Evolutionary conservation across 2,888 invertebrate genomes (phyloP).

Genomic region (Nycteola revayana): DNA sequence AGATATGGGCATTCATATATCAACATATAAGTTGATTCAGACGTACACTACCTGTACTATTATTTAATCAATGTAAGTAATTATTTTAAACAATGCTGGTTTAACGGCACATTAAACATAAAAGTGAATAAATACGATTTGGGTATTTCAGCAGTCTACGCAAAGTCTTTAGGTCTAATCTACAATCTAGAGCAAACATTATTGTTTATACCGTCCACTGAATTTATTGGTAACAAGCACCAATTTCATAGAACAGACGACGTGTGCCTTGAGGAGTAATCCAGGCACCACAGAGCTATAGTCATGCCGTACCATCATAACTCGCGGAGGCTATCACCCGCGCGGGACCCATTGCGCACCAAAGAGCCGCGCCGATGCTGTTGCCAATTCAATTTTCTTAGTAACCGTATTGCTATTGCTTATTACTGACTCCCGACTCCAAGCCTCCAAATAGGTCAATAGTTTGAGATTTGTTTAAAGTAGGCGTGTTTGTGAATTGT

Average conservation of each 20-base stretch:
- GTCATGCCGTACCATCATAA: conserved; percentile 49
- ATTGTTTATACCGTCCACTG: too few relatives aligned
- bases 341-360: conserved; percentile 74
- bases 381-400: conserved; percentile 75
- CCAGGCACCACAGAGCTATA: conserved; percentile 34
- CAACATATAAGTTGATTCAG: too few relatives aligned
- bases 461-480: conserved; percentile 12
- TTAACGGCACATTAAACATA: too few relatives aligned
- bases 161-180: too few relatives aligned
- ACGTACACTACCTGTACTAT: too few relatives aligned
- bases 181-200: too few relatives aligned
- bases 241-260: conserved; percentile 17
- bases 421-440: conserved; percentile 21
- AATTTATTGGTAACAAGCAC: conserved; percentile 3
- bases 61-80: too few relatives aligned
- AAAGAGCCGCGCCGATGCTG: conserved; percentile 59
- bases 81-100: too few relatives aligned
- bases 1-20: too few relatives aligned
- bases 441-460: conserved; percentile 9
- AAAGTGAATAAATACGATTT: too few relatives aligned
- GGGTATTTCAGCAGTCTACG: too few relatives aligned
- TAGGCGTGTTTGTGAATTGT: too few relatives aligned
- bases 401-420: conserved; percentile 65
- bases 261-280: conserved; percentile 17
- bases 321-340: conserved; percentile 56